A percentile compares a stretch with the other conserved stretches of the same genome.
Conservation (phyloP, 1,140 invertebrate species). For the Drosophila bipectinata region DNA sequence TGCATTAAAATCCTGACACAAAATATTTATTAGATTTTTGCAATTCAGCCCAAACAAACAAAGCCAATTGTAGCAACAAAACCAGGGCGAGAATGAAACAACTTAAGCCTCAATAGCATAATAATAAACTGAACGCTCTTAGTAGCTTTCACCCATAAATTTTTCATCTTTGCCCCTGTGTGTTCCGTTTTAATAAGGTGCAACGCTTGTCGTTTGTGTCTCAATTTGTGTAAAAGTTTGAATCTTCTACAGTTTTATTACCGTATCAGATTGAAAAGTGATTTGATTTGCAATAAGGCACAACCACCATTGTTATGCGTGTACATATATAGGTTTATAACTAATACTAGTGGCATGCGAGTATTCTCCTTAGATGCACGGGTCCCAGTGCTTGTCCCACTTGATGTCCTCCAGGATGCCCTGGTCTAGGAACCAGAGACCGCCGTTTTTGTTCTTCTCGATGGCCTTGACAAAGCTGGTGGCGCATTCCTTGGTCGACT, state of each 20-base stretch:
- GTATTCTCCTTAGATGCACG: constrained; percentile 50
- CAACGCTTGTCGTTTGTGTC: constrained; percentile 40
- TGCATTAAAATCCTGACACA: no score
- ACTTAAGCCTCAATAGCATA: no score
- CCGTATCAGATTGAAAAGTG: constrained; percentile 26
- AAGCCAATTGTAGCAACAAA: no score
- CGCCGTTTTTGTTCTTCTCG: constrained; percentile 71
- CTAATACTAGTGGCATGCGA: constrained; percentile 15
- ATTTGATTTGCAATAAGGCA: no score
- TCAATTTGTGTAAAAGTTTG: constrained; percentile 29
- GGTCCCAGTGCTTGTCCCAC: constrained; percentile 74
- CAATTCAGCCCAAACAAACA: no score
- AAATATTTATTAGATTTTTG: no score
- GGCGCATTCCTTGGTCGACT: constrained; percentile 48
- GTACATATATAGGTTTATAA: constrained; percentile 17
- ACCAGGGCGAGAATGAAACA: no score
- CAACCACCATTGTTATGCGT: not conserved
- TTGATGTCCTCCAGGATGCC: constrained; percentile 59
- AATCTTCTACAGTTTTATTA: constrained; percentile 19
- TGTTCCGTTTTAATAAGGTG: constrained; percentile 56
- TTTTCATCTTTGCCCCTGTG: not conserved
- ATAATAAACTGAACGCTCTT: no score
- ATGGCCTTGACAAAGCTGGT: constrained; percentile 78
- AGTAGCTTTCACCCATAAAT: no score
- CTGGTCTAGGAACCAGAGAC: constrained; percentile 70